Conservation (phyloP, 2,797 vertebrate species). For the Typhlichthys eigenmanni region DNA sequence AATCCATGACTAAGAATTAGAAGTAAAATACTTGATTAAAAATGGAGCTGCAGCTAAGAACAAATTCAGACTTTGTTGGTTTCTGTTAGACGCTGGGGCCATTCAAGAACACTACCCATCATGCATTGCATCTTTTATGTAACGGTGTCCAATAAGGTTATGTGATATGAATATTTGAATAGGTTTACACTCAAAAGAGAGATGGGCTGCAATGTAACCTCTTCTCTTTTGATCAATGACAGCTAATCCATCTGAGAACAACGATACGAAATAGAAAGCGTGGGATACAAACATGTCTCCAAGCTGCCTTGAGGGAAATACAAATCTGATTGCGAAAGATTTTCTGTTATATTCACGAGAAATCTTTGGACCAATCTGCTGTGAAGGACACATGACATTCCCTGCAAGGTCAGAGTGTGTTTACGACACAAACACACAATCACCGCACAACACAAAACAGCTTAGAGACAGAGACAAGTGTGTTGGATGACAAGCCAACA, state of each 20-base stretch:
- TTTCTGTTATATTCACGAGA: not conserved
- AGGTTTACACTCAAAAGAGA: not conserved
- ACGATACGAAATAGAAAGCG: not conserved
- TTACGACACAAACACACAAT: not conserved
- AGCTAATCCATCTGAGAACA: not conserved
- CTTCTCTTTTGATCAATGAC: not conserved
- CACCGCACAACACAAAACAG: slow-evolving; percentile 1
- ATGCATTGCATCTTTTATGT: slow-evolving; percentile 10
- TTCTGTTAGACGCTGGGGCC: not conserved
- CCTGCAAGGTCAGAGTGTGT: not conserved
- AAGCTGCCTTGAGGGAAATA: slow-evolving; percentile 1
- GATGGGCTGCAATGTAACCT: not conserved
- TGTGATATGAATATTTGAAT: slow-evolving; percentile 3
- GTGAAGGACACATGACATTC: slow-evolving; percentile 1
- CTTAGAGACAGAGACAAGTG: not conserved
- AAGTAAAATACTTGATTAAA: no score
- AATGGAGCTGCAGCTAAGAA: no score
- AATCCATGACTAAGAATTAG: no score
- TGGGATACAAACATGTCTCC: not conserved
- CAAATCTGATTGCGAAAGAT: not conserved
- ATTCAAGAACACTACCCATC: slow-evolving; percentile 13
- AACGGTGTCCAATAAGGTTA: slow-evolving; percentile 2
- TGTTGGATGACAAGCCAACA: not conserved
- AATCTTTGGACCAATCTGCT: not conserved
- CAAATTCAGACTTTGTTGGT: not conserved